phyloP scores from a whole-genome alignment of 2,113 vertebrate species.

The Psephotus haematonotus region DNA sequence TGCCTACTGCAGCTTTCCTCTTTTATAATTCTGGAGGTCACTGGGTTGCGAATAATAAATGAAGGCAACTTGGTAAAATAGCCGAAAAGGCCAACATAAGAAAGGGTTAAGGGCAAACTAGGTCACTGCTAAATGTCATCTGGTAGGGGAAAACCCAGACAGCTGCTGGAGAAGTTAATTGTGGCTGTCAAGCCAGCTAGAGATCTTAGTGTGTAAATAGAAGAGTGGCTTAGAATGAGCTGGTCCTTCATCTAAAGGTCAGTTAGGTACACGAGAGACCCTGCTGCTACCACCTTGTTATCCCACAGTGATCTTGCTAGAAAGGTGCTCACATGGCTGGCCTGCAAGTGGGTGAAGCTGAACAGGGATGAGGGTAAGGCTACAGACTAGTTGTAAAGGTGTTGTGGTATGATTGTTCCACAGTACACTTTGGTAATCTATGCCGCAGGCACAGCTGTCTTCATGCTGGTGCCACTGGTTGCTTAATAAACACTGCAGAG shows the following conservation, averaged over 20 bases:
- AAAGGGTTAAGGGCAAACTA: not conserved
- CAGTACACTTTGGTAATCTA: not conserved
- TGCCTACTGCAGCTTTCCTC: not conserved
- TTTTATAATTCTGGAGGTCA: not conserved
- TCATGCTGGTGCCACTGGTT: not conserved
- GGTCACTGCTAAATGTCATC: not conserved
- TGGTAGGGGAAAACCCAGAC: not conserved
- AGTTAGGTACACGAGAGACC: not conserved
- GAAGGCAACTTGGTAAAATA: not conserved
- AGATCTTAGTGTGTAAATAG: not conserved
- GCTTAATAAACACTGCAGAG: not conserved
- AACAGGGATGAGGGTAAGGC: not conserved
- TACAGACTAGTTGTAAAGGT: no score
- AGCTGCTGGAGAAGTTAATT: not conserved
- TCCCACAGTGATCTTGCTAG: not conserved
- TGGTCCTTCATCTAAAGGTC: not conserved
- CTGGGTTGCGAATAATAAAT: not conserved
- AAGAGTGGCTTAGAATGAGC: not conserved
- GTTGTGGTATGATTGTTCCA: rapidly evolving
- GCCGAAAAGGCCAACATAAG: not conserved
- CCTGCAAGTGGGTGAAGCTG: not conserved
- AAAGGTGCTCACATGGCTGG: not conserved
- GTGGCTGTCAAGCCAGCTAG: not conserved
- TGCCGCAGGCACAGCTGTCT: not conserved
- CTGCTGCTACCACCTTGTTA: not conserved